These are phyloP conservation scores for Aromia moschata DNA, from an alignment of 2,888 invertebrate genomes.

Conservation along the genomic window DNA sequence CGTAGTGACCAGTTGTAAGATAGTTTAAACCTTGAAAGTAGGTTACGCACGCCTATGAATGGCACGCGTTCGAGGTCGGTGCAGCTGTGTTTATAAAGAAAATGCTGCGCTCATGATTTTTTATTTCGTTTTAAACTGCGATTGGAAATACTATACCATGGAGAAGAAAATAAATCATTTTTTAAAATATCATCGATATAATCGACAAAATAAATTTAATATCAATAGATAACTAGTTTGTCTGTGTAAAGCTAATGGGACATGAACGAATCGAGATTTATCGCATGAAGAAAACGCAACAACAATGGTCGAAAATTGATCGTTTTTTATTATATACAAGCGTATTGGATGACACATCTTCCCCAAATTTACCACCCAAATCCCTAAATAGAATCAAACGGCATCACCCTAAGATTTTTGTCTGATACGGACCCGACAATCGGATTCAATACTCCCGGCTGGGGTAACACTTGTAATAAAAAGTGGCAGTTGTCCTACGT, in stretches of 20 bases:
- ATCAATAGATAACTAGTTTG: slow-evolving; percentile 33
- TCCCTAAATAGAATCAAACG: slow-evolving; percentile 58
- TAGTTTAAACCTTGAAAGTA: too few species aligned
- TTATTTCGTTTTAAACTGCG: too few species aligned
- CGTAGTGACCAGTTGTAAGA: too few species aligned
- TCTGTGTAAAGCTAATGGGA: slow-evolving; percentile 34
- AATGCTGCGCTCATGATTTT: too few species aligned
- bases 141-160: too few species aligned
- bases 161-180: slow-evolving; percentile 2
- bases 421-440: slow-evolving; percentile 52
- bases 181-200: slow-evolving; percentile 2
- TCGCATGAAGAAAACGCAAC: slow-evolving; percentile 42
- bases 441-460: slow-evolving; percentile 51
- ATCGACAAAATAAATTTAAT: slow-evolving; percentile 34
- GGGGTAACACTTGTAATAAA: slow-evolving; percentile 60
- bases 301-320: slow-evolving; percentile 49
- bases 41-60: too few species aligned
- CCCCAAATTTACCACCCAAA: slow-evolving; percentile 57
- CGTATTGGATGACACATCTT: slow-evolving; percentile 53
- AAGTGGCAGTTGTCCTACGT: slow-evolving; percentile 58
- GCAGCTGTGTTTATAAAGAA: too few species aligned
- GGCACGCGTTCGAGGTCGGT: too few species aligned
- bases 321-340: slow-evolving; percentile 52
- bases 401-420: slow-evolving; percentile 54
- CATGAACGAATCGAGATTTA: slow-evolving; percentile 42